Base-by-base conservation (phyloP, 2,888 invertebrate species). In the Geophilus truncorum region DNA sequence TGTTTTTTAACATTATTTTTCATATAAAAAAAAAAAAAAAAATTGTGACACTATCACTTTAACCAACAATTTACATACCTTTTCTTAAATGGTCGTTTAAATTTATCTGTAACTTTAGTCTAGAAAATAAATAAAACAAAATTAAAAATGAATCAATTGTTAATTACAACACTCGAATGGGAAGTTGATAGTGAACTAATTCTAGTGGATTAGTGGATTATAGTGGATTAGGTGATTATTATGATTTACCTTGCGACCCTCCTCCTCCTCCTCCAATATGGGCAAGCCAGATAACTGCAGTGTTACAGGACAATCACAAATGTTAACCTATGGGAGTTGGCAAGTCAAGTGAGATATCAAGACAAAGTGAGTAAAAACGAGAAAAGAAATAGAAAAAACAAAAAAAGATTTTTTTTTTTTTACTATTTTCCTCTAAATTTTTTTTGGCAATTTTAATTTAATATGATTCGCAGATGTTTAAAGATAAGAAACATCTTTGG, bases 41-140 rank as follows among this genome's bases (percentile, higher is more conserved):
- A n/a, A n/a, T n/a, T n/a, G n/a, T n/a, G n/a, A n/a, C n/a, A 32
- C 32, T 32, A 32, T 32, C 4, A 32, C 32, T 32, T 32, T 32
- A 32, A n/a, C n/a, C n/a, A n/a, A n/a, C 25, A 10, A 70, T 25
- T 70, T 2, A 57, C 23, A 2, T 75, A 83, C 84, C 94, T 91
- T 89, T 95, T 94, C 88, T 94, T 94, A 88, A 94, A 92, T 80
- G 94, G 94, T 86, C 94, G 90, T 89, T 94, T 94, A 87, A 94
- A 93, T 87, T 94, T 93, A 88, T 95, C 94, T 82, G 94, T 93
- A 84, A 94, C 93, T 89, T 93, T 94, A 85, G 93, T 93, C 92
- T 93, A 91, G 77, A 36, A 81, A 51, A 76, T 0, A 78, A 77
- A 81, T 30, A 34, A n/a, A 21, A 77, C 28, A 79, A 34, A 62